Evolutionary conservation across 2,797 vertebrate genomes (phyloP).

Genomic region (Chelon auratus): DNA sequence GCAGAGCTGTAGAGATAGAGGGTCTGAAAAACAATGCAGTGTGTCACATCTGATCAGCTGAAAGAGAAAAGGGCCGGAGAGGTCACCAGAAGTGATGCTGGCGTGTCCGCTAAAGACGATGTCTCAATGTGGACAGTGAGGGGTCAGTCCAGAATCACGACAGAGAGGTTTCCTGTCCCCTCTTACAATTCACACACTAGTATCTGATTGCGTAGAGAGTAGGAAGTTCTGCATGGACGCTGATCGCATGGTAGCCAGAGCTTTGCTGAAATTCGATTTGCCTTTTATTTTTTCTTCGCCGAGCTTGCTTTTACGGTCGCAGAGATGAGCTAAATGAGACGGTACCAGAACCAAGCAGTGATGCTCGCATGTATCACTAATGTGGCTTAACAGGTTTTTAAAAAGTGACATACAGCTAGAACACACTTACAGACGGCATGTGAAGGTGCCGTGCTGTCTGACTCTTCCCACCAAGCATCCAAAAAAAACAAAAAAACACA

Average conservation of each 20-base stretch:
- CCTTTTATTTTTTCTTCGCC: slow-evolving; percentile 9
- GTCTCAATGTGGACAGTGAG: slow-evolving; percentile 30
- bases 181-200: slow-evolving; percentile 45
- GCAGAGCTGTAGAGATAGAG: slow-evolving; percentile 20
- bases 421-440: slow-evolving; percentile 21
- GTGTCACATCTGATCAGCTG: slow-evolving; percentile 29
- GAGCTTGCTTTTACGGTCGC: slow-evolving; percentile 42
- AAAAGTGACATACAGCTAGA: slow-evolving; percentile 21
- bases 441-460: slow-evolving; percentile 39
- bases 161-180: slow-evolving; percentile 19
- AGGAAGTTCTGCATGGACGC: slow-evolving; percentile 78
- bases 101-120: slow-evolving; percentile 27
- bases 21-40: slow-evolving; percentile 31
- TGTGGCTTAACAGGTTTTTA: background rate
- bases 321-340: slow-evolving; percentile 27
- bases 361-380: slow-evolving; percentile 2
- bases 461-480: slow-evolving; percentile 47
- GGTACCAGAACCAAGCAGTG: background rate
- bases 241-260: slow-evolving; percentile 77
- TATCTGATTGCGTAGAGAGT: slow-evolving; percentile 49
- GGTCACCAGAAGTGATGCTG: slow-evolving; percentile 26
- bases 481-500: slow-evolving; percentile 40
- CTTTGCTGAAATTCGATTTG: slow-evolving; percentile 45
- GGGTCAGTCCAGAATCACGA: slow-evolving; percentile 31
- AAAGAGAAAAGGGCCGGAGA: slow-evolving; percentile 13